These are phyloP conservation scores for Cacatua alba DNA, from an alignment of 2,113 vertebrate species.

Conservation along the genomic window DNA sequence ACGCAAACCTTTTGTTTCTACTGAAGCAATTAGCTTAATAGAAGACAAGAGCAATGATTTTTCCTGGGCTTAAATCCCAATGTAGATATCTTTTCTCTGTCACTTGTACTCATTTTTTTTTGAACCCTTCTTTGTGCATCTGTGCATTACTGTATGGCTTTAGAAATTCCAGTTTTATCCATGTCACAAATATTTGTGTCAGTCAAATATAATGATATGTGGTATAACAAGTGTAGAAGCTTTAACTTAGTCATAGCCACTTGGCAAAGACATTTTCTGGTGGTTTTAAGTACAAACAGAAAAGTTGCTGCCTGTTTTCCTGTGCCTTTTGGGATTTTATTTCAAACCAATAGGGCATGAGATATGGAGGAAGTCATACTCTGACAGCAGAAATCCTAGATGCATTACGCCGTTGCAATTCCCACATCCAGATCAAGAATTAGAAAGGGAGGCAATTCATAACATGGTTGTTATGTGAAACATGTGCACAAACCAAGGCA, in stretches of 20 bases:
- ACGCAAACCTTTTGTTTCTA: not conserved
- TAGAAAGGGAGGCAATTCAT: not conserved
- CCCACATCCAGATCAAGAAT: not conserved
- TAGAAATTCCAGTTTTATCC: not conserved
- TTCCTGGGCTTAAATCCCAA: not conserved
- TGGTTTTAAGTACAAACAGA: not conserved
- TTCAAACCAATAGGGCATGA: not conserved
- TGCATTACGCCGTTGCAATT: fast-evolving
- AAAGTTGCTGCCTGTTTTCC: not conserved
- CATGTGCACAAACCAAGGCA: not conserved
- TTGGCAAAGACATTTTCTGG: not conserved
- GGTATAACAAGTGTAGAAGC: not conserved
- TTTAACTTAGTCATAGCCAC: not conserved
- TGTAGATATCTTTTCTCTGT: not conserved
- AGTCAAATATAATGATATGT: not conserved
- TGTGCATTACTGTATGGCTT: not conserved
- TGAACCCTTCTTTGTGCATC: not conserved
- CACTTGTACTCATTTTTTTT: not conserved
- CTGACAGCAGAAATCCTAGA: not conserved
- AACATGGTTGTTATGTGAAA: conserved; percentile 16
- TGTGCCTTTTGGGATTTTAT: not conserved
- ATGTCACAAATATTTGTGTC: not conserved
- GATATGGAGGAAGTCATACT: not conserved
- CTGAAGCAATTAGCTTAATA: not conserved
- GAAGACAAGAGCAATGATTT: not conserved